phyloP scores from a whole-genome alignment of 2,888 invertebrate genomes.

The Apodemia hepburni region DNA sequence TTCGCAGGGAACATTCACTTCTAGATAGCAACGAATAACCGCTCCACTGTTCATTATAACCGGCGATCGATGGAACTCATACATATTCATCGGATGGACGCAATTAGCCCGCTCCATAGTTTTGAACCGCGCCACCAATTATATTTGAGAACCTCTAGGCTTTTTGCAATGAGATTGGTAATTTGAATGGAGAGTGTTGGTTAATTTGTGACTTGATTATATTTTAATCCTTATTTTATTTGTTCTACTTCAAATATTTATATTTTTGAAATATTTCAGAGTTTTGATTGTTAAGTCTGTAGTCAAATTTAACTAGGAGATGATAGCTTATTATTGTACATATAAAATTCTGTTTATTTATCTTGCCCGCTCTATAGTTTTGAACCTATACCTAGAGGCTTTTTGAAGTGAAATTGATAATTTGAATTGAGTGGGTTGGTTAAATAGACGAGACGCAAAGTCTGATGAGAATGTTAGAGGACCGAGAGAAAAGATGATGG shows the following conservation, averaged over 20 bases:
- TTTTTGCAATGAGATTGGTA: constrained; percentile 48
- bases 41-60: constrained; percentile 33
- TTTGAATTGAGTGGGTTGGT: too few species aligned
- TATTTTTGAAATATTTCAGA: too few species aligned
- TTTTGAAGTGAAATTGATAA: too few species aligned
- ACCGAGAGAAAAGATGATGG: too few species aligned
- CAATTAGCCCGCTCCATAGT: constrained; percentile 58
- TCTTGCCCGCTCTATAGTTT: too few species aligned
- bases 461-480: too few species aligned
- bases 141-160: constrained; percentile 54
- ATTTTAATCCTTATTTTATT: constrained; percentile 14
- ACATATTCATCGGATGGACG: constrained; percentile 60
- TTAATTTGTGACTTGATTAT: constrained; percentile 19
- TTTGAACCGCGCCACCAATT: constrained; percentile 57
- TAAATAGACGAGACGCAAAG: too few species aligned
- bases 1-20: constrained; percentile 20
- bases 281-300: too few species aligned
- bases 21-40: constrained; percentile 23
- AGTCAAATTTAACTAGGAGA: too few species aligned
- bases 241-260: neutral
- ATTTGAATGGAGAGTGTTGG: constrained; percentile 42
- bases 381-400: too few species aligned
- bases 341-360: too few species aligned
- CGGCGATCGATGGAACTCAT: constrained; percentile 51
- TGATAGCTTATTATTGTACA: too few species aligned